Evolutionary conservation across 2,797 vertebrate species (phyloP), one percentile per base, ranked within the genome.

Genomic region (Gymnothorax reevesii): DNA sequence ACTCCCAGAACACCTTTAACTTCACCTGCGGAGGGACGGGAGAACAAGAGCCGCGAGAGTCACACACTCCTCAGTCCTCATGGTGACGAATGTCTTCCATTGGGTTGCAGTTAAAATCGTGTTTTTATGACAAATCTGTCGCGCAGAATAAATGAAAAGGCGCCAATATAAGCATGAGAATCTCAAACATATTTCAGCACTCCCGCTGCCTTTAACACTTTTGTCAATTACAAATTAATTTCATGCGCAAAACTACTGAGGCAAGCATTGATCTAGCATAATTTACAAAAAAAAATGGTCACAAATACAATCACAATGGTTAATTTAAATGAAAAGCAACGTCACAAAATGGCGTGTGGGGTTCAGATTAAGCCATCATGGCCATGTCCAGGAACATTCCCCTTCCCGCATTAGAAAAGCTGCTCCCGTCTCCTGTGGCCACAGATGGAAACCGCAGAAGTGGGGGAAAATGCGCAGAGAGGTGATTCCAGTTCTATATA

Each of bases 1-100:
- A 99, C 84, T 98, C 97, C 96, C 96, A 95, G 92, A 97, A 99
- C 88, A 99, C 97, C 0, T 93, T 92, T 0, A 94, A 25, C 92
- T 99, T 99, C 54, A 99, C 98, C 99, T 99, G 91, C 10, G 54
- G 12, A 25, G 59, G 52, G 49, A 82, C 52, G 82, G 5, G 73
- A 69, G 5, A 25, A 77, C 59, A 85, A 12, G 75, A 79, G 33
- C 17, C 13, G 42, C 9, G 49, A 80, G 17, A 55, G n/a, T 80
- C 49, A 55, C 49, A 80, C 13, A n/a, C 52, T 17, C 33, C 22
- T 15, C 49, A 79, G 42, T 7, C 42, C 22, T 2, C 27, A 25
- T 2, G 22, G 71, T 3, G 27, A 73, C 42, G 25, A 27, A 33
- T 73, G 17, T 33, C 42, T 42, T 12, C 25, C 71, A 73, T 1